These are phyloP conservation scores for Arctia plantaginis DNA, from an alignment of 2,888 invertebrate genomes.

Conservation along the genomic window DNA sequence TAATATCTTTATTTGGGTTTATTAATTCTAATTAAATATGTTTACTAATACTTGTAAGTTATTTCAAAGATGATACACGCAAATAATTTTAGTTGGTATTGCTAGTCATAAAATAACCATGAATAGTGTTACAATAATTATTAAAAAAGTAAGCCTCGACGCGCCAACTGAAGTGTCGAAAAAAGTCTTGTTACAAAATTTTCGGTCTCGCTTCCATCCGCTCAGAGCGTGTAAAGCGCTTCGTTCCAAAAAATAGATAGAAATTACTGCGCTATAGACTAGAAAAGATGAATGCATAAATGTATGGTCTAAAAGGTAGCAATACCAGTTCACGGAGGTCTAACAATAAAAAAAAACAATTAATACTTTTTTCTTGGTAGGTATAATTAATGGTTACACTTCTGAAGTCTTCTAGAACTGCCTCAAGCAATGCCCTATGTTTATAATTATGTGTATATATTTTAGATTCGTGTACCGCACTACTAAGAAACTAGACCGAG, in stretches of 20 bases:
- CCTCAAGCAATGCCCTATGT: neutral
- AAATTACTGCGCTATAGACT: neutral
- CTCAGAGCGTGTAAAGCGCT: too few species aligned
- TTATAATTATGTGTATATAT: neutral
- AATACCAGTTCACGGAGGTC: neutral
- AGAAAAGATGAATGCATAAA: neutral
- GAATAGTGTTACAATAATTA: neutral
- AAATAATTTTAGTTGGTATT: neutral
- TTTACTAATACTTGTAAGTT: too few species aligned
- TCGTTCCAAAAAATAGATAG: too few species aligned
- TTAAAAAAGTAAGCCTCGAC: too few species aligned
- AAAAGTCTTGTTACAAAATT: too few species aligned
- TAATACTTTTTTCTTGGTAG: neutral
- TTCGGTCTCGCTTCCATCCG: too few species aligned
- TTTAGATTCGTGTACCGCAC: slow-evolving; percentile 37
- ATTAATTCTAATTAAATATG: neutral
- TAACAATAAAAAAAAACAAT: neutral
- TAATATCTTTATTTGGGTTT: neutral
- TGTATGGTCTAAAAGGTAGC: neutral
- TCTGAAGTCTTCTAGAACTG: neutral
- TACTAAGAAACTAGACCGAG: slow-evolving; percentile 35
- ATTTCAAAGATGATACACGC: neutral
- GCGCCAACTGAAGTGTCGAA: too few species aligned
- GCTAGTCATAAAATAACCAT: neutral
- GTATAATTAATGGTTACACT: neutral